Conservation (phyloP, 2,888 invertebrate species). For the Lottia scabra region DNA sequence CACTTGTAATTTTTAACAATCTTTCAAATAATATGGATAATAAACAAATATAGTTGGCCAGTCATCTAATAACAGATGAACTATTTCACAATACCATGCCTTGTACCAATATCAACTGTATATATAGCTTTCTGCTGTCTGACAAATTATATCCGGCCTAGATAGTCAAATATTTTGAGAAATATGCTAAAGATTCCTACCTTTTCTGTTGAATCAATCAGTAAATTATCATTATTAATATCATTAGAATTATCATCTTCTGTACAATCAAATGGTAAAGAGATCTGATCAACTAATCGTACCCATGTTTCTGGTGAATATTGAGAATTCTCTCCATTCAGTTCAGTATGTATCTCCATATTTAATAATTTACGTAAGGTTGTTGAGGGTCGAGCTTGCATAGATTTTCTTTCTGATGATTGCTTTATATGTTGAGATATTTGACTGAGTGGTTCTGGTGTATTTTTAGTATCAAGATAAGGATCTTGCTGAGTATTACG, state of each 20-base stretch:
- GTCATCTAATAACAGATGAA: too few species aligned
- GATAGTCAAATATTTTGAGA: neutral
- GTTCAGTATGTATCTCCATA: neutral
- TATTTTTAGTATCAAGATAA: neutral
- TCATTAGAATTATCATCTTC: conserved; percentile 1
- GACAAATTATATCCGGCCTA: too few species aligned
- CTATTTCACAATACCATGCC: too few species aligned
- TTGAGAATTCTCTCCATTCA: conserved; percentile 8
- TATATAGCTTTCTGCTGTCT: too few species aligned
- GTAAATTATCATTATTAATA: conserved; percentile 2
- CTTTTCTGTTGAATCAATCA: neutral
- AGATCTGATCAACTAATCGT: conserved; percentile 18
- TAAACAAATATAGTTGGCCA: too few species aligned
- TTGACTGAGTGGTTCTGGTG: neutral
- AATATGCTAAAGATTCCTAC: neutral
- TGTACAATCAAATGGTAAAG: conserved; percentile 10
- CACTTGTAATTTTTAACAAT: too few species aligned
- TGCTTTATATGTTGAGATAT: neutral
- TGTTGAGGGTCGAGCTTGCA: neutral
- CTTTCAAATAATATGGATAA: too few species aligned
- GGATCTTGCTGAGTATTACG: neutral
- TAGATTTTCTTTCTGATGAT: neutral
- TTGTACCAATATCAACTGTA: too few species aligned
- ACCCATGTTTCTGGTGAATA: conserved; percentile 17
- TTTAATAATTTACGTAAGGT: neutral